Evolutionary conservation across 2,888 invertebrate genomes (phyloP).

Genomic region (Prenolepis imparis): DNA sequence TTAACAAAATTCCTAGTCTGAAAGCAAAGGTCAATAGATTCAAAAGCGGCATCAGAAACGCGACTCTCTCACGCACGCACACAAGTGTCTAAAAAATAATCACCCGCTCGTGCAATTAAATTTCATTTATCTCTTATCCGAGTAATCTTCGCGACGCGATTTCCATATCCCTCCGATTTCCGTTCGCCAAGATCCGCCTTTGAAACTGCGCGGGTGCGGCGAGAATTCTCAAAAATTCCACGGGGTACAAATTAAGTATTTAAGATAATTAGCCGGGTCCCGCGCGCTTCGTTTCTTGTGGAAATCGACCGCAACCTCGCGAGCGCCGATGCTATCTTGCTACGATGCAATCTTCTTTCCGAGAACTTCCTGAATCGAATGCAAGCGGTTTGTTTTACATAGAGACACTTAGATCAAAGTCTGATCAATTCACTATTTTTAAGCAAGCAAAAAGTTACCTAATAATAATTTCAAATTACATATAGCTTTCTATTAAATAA

Average conservation of each 20-base stretch:
- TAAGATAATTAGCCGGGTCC: slow-evolving; percentile 80
- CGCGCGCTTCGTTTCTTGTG: slow-evolving; percentile 55
- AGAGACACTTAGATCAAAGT: slow-evolving; percentile 6
- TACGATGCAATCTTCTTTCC: slow-evolving; percentile 31
- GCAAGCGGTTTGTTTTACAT: slow-evolving; percentile 7
- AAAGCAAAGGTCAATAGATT: neutral
- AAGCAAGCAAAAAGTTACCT: neutral
- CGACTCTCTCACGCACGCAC: neutral
- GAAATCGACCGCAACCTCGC: slow-evolving; percentile 56
- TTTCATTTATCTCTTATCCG: neutral
- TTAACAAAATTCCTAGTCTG: neutral
- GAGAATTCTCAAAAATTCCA: slow-evolving; percentile 63
- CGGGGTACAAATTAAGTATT: slow-evolving; percentile 78
- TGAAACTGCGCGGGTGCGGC: slow-evolving; percentile 12
- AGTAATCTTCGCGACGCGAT: slow-evolving; percentile 49
- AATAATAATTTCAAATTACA: neutral
- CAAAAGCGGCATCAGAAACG: neutral
- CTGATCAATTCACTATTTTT: neutral
- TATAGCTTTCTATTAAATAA: neutral
- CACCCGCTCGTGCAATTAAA: slow-evolving; percentile 19
- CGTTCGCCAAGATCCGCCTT: slow-evolving; percentile 35
- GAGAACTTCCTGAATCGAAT: slow-evolving; percentile 44
- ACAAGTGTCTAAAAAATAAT: slow-evolving; percentile 32
- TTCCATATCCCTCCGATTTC: slow-evolving; percentile 35
- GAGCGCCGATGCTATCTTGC: slow-evolving; percentile 20